phyloP scores from a whole-genome alignment of 2,888 invertebrate genomes.

The Pheosia gnoma region DNA sequence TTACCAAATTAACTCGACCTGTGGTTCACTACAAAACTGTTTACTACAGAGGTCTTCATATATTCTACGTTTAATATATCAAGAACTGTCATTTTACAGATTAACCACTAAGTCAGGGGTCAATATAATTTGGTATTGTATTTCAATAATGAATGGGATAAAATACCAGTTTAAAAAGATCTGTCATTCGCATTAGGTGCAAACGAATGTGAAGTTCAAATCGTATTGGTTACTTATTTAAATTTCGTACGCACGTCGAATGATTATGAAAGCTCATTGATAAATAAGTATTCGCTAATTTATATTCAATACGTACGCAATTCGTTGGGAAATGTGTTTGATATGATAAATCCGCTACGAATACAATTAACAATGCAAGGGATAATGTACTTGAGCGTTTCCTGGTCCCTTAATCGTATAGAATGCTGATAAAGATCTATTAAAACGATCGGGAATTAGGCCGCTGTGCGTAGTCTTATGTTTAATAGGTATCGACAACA shows the following conservation, averaged over 20 bases:
- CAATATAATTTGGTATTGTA: slow-evolving; percentile 9
- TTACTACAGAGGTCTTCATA: slow-evolving; percentile 5
- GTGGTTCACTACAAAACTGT: background rate
- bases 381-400: slow-evolving; percentile 16
- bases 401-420: slow-evolving; percentile 23
- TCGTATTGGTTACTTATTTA: slow-evolving; percentile 30
- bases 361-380: slow-evolving; percentile 37
- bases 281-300: slow-evolving; percentile 36
- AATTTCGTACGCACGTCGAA: slow-evolving; percentile 38
- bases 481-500: no score
- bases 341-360: slow-evolving; percentile 21
- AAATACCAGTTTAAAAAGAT: slow-evolving; percentile 15
- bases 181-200: slow-evolving; percentile 1
- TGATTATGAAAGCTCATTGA: slow-evolving; percentile 32
- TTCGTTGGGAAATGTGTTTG: slow-evolving; percentile 51
- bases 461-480: no score
- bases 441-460: no score
- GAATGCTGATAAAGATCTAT: slow-evolving; percentile 21
- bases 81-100: background rate
- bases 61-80: slow-evolving; percentile 1
- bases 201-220: slow-evolving; percentile 10
- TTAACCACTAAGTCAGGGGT: slow-evolving; percentile 14
- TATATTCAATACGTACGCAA: slow-evolving; percentile 41
- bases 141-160: background rate
- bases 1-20: slow-evolving; percentile 17